Conservation (phyloP, 2,113 vertebrate genomes). For the Todiramphus chloris region DNA sequence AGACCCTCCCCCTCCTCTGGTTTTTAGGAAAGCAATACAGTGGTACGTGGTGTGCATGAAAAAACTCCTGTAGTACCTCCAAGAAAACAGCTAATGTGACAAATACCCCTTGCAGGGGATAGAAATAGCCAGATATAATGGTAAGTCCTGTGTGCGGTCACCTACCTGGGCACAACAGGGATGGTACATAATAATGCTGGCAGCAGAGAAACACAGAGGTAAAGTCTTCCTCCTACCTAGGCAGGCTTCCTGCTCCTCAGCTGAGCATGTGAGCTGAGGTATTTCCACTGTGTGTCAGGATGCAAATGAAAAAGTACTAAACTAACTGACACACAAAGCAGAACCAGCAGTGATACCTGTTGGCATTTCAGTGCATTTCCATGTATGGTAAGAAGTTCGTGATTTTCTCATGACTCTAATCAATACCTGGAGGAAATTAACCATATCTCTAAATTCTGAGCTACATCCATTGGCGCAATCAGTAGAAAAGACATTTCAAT, state of each 20-base stretch:
- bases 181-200: background rate
- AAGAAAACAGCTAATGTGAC: background rate
- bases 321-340: background rate
- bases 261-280: background rate
- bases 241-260: background rate
- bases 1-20: background rate
- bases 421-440: background rate
- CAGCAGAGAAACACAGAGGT: background rate
- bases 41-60: fast-evolving
- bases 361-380: background rate
- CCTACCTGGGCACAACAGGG: background rate
- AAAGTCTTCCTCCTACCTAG: background rate
- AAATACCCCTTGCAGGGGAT: background rate
- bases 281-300: background rate
- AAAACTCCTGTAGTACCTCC: background rate
- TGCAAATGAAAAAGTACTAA: background rate
- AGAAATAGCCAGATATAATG: background rate
- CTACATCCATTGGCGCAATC: fast-evolving
- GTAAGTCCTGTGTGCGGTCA: background rate
- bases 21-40: background rate
- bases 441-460: background rate
- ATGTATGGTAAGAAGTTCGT: background rate
- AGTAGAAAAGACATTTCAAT: background rate
- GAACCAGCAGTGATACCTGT: background rate
- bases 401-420: background rate